Evolutionary conservation across 2,113 vertebrate species (phyloP).

Genomic region (Phylloscopus whistleri): DNA sequence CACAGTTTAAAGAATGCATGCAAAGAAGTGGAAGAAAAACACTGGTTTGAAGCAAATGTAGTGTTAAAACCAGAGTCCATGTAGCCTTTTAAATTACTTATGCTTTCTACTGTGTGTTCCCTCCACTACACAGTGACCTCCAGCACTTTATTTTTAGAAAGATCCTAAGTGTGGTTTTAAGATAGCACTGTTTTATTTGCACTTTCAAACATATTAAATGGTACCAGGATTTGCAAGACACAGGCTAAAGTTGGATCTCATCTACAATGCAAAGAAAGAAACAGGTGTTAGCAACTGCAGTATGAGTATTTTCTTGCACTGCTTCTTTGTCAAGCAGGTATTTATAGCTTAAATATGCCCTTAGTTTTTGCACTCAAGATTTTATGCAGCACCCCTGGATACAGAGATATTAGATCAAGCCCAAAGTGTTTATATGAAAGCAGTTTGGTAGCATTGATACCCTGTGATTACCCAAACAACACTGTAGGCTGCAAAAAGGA

Average conservation of each 20-base stretch:
- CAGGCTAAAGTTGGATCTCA: not conserved
- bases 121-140: not conserved
- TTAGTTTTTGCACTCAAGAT: not conserved
- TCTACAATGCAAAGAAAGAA: not conserved
- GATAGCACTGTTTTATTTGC: not conserved
- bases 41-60: not conserved
- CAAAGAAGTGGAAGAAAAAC: not conserved
- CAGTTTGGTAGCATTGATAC: not conserved
- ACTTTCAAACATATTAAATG: not conserved
- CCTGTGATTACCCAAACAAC: not conserved
- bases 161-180: not conserved
- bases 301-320: not conserved
- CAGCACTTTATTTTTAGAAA: not conserved
- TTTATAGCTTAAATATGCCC: not conserved
- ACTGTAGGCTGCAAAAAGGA: not conserved
- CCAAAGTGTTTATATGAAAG: not conserved
- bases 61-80: not conserved
- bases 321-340: not conserved
- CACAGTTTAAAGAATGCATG: not conserved
- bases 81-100: not conserved
- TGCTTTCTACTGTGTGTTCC: not conserved
- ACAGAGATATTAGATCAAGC: not conserved
- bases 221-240: not conserved
- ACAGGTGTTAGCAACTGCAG: not conserved
- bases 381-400: not conserved